Evolutionary conservation across 2,797 vertebrate genomes (phyloP).

Genomic region (Leptodactylus fallax): DNA sequence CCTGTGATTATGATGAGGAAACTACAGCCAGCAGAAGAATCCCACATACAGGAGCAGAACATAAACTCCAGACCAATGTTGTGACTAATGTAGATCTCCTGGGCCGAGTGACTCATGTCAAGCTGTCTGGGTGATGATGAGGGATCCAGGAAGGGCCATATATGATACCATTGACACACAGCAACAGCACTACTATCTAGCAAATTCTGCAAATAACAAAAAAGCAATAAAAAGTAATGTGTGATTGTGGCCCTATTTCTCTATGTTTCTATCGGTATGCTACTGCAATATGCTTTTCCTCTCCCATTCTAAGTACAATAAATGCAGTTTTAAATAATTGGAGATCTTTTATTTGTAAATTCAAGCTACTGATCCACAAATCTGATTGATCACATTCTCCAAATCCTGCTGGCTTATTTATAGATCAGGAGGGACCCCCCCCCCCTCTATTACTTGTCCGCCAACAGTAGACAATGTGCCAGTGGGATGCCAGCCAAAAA

Average conservation of each 20-base stretch:
- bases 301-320: not conserved
- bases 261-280: not conserved
- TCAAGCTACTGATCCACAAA: not conserved
- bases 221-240: not conserved
- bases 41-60: not conserved
- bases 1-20: not conserved
- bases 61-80: not conserved
- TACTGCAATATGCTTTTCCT: not conserved
- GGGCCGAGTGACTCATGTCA: not conserved
- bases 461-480: slow-evolving; percentile 42
- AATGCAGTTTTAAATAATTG: not conserved
- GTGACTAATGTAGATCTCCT: not conserved
- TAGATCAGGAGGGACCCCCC: slow-evolving; percentile 31
- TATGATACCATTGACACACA: not conserved
- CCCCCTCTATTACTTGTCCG: slow-evolving; percentile 29
- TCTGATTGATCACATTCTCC: slow-evolving; percentile 42
- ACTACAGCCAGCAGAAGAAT: not conserved
- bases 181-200: not conserved
- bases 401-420: slow-evolving; percentile 50
- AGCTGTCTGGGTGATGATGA: not conserved
- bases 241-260: not conserved
- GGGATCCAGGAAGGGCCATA: not conserved
- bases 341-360: slow-evolving; percentile 8
- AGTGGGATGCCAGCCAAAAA: slow-evolving; percentile 58
- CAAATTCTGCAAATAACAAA: not conserved